Percentiles rank a stretch among this genome's conserved stretches.
Evolutionary conservation across 2,888 invertebrate genomes (phyloP).

Genomic region (Philopedon plagiatum): DNA sequence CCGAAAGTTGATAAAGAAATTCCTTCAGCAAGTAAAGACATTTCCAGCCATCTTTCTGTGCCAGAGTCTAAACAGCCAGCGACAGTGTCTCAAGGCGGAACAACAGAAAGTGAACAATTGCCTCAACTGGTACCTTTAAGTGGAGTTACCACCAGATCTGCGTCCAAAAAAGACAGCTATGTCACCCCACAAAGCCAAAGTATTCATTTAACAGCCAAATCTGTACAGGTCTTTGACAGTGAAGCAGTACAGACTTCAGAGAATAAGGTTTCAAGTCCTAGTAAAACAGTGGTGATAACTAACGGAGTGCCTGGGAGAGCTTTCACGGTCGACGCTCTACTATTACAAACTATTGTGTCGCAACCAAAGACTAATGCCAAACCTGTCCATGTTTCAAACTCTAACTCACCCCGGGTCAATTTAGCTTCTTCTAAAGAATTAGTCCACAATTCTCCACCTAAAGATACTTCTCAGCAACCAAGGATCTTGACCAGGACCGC

Average conservation of each 20-base stretch:
- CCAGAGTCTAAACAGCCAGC: background rate
- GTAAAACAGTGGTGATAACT: background rate
- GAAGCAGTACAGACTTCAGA: background rate
- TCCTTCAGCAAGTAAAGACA: background rate
- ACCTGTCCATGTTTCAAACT: background rate
- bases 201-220: background rate
- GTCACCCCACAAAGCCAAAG: conserved; percentile 10
- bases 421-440: background rate
- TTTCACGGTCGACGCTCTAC: background rate
- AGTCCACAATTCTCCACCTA: background rate
- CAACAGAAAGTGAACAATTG: background rate
- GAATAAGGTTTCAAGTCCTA: background rate
- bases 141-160: conserved; percentile 15
- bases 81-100: background rate
- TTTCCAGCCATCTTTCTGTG: background rate
- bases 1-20: background rate
- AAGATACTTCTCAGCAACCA: background rate
- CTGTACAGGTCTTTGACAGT: background rate
- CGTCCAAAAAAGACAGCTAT: conserved; percentile 3
- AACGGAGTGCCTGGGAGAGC: background rate
- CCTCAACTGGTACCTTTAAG: conserved; percentile 16
- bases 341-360: background rate
- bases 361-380: background rate
- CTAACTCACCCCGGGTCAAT: background rate
- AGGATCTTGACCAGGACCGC: background rate